Evolutionary conservation across 2,113 vertebrate species (phyloP), one percentile per base, ranked within the genome.

Genomic region (Misgurnus mizolepis): DNA sequence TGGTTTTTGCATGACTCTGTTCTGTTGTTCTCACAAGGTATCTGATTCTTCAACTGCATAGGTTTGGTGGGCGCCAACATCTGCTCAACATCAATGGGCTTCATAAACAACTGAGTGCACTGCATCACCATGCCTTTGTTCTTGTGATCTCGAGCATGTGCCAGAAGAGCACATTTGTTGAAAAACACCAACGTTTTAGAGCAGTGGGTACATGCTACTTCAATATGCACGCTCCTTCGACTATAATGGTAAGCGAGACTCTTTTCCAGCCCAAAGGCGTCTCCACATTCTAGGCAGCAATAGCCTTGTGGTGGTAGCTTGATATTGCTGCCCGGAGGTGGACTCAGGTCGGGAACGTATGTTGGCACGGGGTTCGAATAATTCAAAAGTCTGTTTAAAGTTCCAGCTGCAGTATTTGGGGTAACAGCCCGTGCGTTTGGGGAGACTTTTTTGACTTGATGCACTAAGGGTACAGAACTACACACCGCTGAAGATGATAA

Each of bases 91-190:
- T 96, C 91, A 75, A 98, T 95, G 1, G 97, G 97, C 78, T 95
- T 97, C 93, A 98, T 93, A 5, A 96, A 93, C 83, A 99, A 94
- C 90, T 99, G 97, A 0, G 96, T 96, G 84, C 97, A 99, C 91
- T 99, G 97, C 97, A 99, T 99, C 83, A 96, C 92, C 4, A 92
- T 88, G 14, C 97, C 97, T 82, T 90, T 94, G 90, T 88, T 95
- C 89, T 98, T 98, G 84, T 99, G 97, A 76, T 96, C 96, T 5
- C 97, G 91, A 2, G 97, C 97, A 1, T 99, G 97, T 6, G 95
- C 95, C 55, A 98, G 89, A 90, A 99, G 89, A 83, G 96, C 96
- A 73, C 97, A 99, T 88, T 95, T 97, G 88, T 99, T 99, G 85
- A 95, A 98, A 90, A 99, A 99, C 61, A 98, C 93, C 68, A 99